Evolutionary conservation across 2,888 invertebrate species (phyloP).

Genomic region (Pterostichus niger): DNA sequence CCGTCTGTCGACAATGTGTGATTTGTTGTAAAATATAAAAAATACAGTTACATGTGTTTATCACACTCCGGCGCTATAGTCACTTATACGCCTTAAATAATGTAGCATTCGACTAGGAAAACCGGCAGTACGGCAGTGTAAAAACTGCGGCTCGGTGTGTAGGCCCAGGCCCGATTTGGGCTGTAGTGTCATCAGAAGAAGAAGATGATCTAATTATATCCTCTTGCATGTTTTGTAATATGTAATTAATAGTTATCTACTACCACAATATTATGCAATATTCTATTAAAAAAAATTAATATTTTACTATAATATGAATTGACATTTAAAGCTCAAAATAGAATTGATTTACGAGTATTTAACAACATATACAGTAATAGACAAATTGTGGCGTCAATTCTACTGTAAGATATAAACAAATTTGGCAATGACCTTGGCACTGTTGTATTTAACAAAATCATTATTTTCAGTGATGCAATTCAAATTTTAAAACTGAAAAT

Average conservation of each 20-base stretch:
- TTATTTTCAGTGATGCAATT: not conserved
- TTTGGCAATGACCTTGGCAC: conserved; percentile 49
- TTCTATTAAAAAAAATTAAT: no score
- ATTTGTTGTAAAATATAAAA: no score
- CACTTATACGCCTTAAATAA: no score
- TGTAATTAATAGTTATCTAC: not conserved
- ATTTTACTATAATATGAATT: not conserved
- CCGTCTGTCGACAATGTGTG: no score
- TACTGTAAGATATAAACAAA: conserved; percentile 27
- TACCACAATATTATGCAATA: no score
- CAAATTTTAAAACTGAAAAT: not conserved
- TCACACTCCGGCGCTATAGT: no score
- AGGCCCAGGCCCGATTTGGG: no score
- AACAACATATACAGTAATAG: conserved; percentile 5
- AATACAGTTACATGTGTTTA: no score
- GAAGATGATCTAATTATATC: not conserved
- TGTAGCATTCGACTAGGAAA: no score
- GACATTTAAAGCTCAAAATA: not conserved
- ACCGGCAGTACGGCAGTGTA: no score
- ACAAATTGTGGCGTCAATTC: conserved; percentile 19
- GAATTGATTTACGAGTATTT: conserved; percentile 18
- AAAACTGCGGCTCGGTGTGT: no score
- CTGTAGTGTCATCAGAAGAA: no score
- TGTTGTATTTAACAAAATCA: conserved; percentile 30
- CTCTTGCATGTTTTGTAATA: not conserved